phyloP scores from a whole-genome alignment of 1,140 invertebrate genomes.

The Coelopa frigida region DNA sequence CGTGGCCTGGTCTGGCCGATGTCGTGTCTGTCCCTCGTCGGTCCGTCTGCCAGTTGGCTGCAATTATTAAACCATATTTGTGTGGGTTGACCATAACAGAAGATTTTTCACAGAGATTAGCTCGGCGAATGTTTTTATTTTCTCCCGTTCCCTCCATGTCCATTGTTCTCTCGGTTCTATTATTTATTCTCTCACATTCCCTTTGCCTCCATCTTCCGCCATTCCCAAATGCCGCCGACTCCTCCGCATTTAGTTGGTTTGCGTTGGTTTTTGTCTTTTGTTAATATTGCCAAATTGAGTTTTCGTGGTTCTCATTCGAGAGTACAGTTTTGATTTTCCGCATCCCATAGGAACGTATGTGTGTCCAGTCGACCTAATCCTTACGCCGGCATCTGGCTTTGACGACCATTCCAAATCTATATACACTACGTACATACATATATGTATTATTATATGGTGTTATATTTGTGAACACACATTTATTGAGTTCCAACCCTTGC shows the following conservation, averaged over 20 bases:
- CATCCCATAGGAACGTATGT: too few relatives aligned
- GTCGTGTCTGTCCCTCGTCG: too few relatives aligned
- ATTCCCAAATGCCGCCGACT: too few relatives aligned
- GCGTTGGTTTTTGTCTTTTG: not conserved
- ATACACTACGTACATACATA: not conserved
- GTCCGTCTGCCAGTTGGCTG: slow-evolving; percentile 1
- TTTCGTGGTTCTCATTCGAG: too few relatives aligned
- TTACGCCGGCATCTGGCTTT: too few relatives aligned
- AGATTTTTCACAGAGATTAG: slow-evolving; percentile 12
- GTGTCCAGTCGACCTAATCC: too few relatives aligned
- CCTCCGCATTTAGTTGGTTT: too few relatives aligned
- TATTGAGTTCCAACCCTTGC: not conserved
- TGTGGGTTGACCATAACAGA: slow-evolving; percentile 4
- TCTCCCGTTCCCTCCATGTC: not conserved
- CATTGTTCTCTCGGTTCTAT: not conserved
- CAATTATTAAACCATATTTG: slow-evolving; percentile 7
- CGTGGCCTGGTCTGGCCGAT: too few relatives aligned
- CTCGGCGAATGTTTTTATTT: not conserved
- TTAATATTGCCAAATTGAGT: not conserved
- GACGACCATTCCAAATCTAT: too few relatives aligned
- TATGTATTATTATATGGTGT: slow-evolving; percentile 2
- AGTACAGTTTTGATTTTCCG: too few relatives aligned
- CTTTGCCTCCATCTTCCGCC: too few relatives aligned
- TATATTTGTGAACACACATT: not conserved
- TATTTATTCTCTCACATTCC: too few relatives aligned